Base-by-base conservation (phyloP, 2,113 vertebrate species). In the Taurulus bubalis region DNA sequence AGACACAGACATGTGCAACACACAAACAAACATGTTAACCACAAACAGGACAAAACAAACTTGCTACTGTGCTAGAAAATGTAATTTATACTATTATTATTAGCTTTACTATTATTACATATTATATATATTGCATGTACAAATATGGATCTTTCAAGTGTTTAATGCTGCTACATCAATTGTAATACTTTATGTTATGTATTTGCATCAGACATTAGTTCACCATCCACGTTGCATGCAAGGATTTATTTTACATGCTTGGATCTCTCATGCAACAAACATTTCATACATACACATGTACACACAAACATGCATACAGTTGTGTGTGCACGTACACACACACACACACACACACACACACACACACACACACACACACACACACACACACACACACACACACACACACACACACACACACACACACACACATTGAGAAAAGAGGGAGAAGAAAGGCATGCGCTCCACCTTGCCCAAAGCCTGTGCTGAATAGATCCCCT, bases 401-500 rank as follows among this genome's bases (percentile, higher is more conserved):
- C 14, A 32, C 32, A 60, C 58, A 62, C n/a, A 38, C 56, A 34
- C 26, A 69, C 34, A 49, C 22, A 58, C 28, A 49, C 22, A 20
- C 20, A 65, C 30, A 80, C 34, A 77, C 74, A 84, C 68, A 53
- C 58, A 88, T 73, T 85, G 59, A 93, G 67, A 77, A 47, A 74
- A 89, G 45, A 56, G 75, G 58, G 75, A 26, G 88, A 95, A 92
- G 80, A 93, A 84, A 93, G 91, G 71, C 85, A 78, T 94, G 93
- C 93, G 71, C 89, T 97, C 95, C 97, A 99, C 98, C 98, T 99
- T 92, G 97, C 94, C 95, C 96, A 96, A 96, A 97, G 96, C 96
- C 96, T 96, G 95, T 91, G 96, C 95, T 94, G 96, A 97, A 97
- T 91, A 99, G 96, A 95, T 99, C 97, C 95, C 98, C 97, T 94